These are phyloP conservation scores for Rotaria sp. DNA, from an alignment of 2,888 invertebrate species.

Conservation along the genomic window DNA sequence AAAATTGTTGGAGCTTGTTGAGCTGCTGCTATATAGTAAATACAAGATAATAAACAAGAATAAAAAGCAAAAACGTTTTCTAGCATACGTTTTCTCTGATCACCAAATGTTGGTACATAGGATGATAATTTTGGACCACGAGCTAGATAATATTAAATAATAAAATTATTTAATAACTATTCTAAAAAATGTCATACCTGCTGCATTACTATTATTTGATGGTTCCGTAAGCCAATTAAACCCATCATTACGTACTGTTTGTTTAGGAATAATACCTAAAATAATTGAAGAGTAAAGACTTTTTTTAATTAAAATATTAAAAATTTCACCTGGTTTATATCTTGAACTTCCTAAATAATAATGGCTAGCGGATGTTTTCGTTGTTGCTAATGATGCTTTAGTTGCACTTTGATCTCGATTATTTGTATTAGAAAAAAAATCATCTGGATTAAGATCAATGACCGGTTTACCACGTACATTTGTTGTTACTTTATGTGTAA, in stretches of 20 bases:
- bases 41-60: neutral
- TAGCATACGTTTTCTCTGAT: neutral
- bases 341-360: slow-evolving; percentile 18
- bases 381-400: neutral
- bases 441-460: neutral
- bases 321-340: slow-evolving; percentile 8
- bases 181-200: neutral
- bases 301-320: too few species aligned
- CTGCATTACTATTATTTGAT: neutral
- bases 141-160: neutral
- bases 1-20: neutral
- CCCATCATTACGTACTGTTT: neutral
- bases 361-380: neutral
- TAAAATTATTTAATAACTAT: too few species aligned
- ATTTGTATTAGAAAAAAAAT: neutral
- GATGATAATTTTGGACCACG: neutral
- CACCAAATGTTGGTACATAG: neutral
- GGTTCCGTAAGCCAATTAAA: neutral
- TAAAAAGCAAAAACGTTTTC: neutral
- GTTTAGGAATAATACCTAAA: neutral
- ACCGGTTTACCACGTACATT: neutral
- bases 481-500: neutral
- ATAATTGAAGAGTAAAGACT: neutral
- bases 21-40: neutral
- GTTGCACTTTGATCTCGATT: slow-evolving; percentile 16